Percentiles rank a stretch among this genome's conserved stretches.
Evolutionary conservation across 2,888 invertebrate genomes (phyloP).

Genomic region (Heliconius charithonia): DNA sequence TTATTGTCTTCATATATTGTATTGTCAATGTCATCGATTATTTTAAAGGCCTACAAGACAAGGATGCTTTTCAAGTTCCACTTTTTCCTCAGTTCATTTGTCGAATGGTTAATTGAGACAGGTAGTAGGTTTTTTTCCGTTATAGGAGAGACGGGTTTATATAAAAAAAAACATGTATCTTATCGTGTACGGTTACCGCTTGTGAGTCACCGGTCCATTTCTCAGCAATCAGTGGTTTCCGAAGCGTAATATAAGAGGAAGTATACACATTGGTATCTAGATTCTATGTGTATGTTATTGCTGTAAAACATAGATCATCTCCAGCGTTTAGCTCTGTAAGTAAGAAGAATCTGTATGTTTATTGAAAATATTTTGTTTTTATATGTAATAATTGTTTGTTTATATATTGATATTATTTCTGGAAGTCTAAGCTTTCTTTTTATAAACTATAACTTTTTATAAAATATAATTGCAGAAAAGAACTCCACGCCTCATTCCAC

Average conservation of each 20-base stretch:
- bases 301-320: neutral
- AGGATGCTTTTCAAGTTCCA: constrained; percentile 45
- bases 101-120: constrained; percentile 32
- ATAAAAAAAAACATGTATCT: constrained; percentile 36
- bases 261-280: neutral
- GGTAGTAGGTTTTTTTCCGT: constrained; percentile 31
- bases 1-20: constrained; percentile 56
- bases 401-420: neutral
- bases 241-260: constrained; percentile 17
- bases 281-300: neutral
- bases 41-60: constrained; percentile 46
- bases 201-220: constrained; percentile 37
- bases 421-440: neutral
- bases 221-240: constrained; percentile 24
- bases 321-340: neutral
- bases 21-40: constrained; percentile 54
- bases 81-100: constrained; percentile 41
- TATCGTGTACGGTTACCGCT: constrained; percentile 22
- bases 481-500: constrained; percentile 11
- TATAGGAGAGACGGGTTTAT: constrained; percentile 33
- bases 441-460: neutral
- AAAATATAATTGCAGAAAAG: neutral
- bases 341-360: neutral
- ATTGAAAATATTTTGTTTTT: neutral
- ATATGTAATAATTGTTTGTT: too few species aligned